Conservation (phyloP, 2,888 invertebrate species). For the Torymus auratus region DNA sequence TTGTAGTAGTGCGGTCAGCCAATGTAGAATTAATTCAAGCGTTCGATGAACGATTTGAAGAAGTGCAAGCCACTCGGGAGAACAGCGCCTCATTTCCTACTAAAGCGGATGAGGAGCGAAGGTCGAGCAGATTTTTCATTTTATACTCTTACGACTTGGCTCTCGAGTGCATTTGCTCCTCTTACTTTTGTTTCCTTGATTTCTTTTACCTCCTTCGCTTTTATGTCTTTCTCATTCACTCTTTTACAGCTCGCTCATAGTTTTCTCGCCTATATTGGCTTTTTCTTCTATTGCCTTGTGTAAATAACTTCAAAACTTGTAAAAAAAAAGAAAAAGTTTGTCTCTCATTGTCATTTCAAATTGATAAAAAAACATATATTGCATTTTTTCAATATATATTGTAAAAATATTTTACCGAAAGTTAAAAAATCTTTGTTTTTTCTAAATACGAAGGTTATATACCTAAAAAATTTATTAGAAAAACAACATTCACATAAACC, state of each 20-base stretch:
- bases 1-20: too few relatives aligned
- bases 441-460: too few relatives aligned
- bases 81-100: conserved; percentile 49
- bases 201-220: conserved; percentile 1
- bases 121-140: conserved; percentile 44
- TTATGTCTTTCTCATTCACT: too few relatives aligned
- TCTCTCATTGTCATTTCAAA: too few relatives aligned
- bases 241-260: not conserved
- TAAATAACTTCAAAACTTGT: not conserved
- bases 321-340: too few relatives aligned
- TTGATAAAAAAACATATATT: too few relatives aligned
- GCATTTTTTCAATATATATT: too few relatives aligned
- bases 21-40: too few relatives aligned
- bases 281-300: not conserved
- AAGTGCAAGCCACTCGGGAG: conserved; percentile 35
- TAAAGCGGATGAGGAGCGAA: conserved; percentile 35
- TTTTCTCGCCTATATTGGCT: not conserved
- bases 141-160: conserved; percentile 26
- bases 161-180: conserved; percentile 7
- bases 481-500: too few relatives aligned
- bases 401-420: too few relatives aligned
- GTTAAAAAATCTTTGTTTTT: too few relatives aligned
- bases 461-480: too few relatives aligned
- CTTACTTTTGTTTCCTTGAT: not conserved
- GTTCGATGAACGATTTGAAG: conserved; percentile 20